A percentile compares a stretch with the other conserved stretches of the same genome.
phyloP scores from a whole-genome alignment of 2,797 vertebrate species.

The Iguana delicatissima region DNA sequence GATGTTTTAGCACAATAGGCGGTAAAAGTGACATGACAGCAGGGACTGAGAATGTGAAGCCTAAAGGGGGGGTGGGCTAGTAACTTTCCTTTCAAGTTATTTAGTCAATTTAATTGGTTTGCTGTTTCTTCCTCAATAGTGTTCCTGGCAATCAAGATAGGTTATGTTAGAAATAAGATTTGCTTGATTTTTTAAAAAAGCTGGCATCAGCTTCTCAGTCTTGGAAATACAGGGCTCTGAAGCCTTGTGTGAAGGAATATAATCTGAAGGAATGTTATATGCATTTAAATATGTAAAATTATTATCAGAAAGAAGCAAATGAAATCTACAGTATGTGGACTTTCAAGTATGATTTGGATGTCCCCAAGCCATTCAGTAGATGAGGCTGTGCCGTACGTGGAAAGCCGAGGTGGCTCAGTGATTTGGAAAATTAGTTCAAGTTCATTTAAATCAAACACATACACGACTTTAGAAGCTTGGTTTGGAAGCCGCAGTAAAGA shows the following conservation, averaged over 20 bases:
- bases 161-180: not conserved
- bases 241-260: not conserved
- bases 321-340: constrained; percentile 7
- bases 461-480: not conserved
- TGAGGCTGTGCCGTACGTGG: not conserved
- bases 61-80: not conserved
- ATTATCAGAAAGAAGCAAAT: not conserved
- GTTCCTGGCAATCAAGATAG: not conserved
- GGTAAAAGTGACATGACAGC: not conserved
- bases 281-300: not conserved
- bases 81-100: not conserved
- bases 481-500: not conserved
- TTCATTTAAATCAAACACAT: constrained; percentile 19
- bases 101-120: not conserved
- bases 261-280: not conserved
- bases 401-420: not conserved
- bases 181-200: not conserved
- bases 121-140: not conserved
- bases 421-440: constrained; percentile 26
- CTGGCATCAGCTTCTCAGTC: not conserved
- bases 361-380: constrained; percentile 1
- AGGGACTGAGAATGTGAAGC: not conserved
- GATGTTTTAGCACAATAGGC: not conserved
- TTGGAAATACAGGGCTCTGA: not conserved
- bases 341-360: constrained; percentile 1